A percentile compares a stretch with the other conserved stretches of the same genome.
These are phyloP conservation scores for Melinaea menophilus DNA, from an alignment of 2,888 invertebrate species.

Conservation along the genomic window DNA sequence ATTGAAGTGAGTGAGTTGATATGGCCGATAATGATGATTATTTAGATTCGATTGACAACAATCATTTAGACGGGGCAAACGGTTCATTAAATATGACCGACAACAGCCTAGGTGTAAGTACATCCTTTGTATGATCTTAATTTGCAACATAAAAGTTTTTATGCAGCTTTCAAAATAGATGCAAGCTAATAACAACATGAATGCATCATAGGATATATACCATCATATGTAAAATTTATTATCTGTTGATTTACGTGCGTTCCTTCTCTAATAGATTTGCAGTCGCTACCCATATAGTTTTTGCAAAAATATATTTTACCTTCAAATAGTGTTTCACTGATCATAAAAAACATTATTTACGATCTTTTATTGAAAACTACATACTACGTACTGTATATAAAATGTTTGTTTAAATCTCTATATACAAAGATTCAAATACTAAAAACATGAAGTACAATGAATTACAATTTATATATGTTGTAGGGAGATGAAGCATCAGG, in stretches of 20 bases:
- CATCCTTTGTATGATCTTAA: conserved; percentile 9
- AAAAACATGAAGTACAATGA: too few species aligned
- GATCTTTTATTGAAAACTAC: too few species aligned
- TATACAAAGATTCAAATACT: too few species aligned
- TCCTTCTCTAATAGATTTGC: too few species aligned
- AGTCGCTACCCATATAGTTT: too few species aligned
- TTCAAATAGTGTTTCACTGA: too few species aligned
- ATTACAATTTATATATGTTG: conserved; percentile 6
- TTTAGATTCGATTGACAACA: conserved; percentile 73
- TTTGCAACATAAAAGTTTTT: not conserved
- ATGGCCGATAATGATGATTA: conserved; percentile 76
- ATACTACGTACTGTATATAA: too few species aligned
- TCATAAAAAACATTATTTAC: too few species aligned
- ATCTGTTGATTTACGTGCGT: too few species aligned
- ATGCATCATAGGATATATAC: not conserved
- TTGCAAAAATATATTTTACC: too few species aligned
- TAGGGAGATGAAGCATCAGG: conserved; percentile 77
- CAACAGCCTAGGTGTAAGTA: conserved; percentile 69
- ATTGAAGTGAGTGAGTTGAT: conserved; percentile 46
- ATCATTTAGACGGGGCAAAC: conserved; percentile 80
- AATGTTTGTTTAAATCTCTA: too few species aligned
- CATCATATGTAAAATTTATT: too few species aligned
- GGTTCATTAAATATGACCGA: conserved; percentile 77
- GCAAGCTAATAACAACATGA: conserved; percentile 4
- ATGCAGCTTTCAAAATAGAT: not conserved